Percentiles rank a stretch among this genome's conserved stretches.
Evolutionary conservation across 2,888 invertebrate species (phyloP).

Genomic region (Bimastos eiseni): DNA sequence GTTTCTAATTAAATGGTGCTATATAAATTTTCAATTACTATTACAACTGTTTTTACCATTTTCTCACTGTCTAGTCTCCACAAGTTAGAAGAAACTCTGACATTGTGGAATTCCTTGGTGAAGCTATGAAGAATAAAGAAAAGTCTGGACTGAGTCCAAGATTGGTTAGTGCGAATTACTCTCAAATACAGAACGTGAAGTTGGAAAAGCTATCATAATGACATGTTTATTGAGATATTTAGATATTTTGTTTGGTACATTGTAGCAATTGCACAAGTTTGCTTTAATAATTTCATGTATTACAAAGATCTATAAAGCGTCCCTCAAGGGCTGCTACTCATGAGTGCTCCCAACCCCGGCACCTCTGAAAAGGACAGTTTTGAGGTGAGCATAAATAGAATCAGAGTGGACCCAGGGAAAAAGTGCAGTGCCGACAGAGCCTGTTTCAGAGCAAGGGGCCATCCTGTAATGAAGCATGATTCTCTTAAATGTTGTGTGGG

Average conservation of each 20-base stretch:
- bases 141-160: background rate
- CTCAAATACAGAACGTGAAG: background rate
- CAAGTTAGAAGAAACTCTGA: background rate
- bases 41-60: background rate
- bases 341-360: too few relatives aligned
- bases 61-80: background rate
- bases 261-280: background rate
- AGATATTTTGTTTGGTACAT: background rate
- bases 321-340: too few relatives aligned
- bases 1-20: too few relatives aligned
- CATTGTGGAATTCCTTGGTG: background rate
- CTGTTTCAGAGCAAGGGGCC: too few relatives aligned
- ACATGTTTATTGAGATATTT: background rate
- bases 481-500: too few relatives aligned
- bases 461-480: too few relatives aligned
- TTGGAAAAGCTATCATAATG: background rate
- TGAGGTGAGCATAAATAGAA: too few relatives aligned
- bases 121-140: conserved; percentile 9
- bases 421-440: too few relatives aligned
- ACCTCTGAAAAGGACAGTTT: too few relatives aligned
- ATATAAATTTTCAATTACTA: too few relatives aligned
- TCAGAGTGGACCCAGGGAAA: too few relatives aligned
- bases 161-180: background rate
- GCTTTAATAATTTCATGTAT: background rate
- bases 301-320: too few relatives aligned